Conservation (phyloP, 2,797 vertebrate species). For the Macropodus opercularis region DNA sequence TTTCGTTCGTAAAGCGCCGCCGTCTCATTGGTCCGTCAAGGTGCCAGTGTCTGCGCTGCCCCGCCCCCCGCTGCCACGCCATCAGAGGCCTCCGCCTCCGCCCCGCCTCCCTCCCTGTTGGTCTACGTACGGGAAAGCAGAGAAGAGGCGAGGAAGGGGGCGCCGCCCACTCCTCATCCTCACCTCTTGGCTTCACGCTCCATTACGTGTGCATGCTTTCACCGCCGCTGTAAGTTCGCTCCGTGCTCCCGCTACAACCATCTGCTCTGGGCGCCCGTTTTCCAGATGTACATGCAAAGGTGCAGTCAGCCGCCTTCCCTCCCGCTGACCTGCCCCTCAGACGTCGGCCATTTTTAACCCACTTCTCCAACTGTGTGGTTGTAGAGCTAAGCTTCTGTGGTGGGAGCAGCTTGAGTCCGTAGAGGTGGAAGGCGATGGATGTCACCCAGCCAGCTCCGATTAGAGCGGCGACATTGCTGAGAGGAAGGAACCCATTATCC, state of each 20-base stretch:
- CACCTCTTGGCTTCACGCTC: slow-evolving; percentile 59
- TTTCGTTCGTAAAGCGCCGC: slow-evolving; percentile 7
- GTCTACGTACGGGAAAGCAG: slow-evolving; percentile 3
- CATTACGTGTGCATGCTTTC: slow-evolving; percentile 53
- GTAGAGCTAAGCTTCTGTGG: slow-evolving; percentile 8
- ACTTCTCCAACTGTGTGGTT: slow-evolving; percentile 8
- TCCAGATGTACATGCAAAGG: slow-evolving; percentile 11
- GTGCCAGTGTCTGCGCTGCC: slow-evolving; percentile 34
- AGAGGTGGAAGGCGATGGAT: slow-evolving; percentile 19
- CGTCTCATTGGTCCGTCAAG: slow-evolving; percentile 40
- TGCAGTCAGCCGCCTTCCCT: neutral
- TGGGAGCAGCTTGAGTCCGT: neutral
- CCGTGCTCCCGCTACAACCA: neutral
- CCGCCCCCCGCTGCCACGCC: slow-evolving; percentile 48
- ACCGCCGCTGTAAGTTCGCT: neutral
- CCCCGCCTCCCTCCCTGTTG: neutral
- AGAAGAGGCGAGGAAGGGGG: slow-evolving; percentile 21
- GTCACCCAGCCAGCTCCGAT: slow-evolving; percentile 14
- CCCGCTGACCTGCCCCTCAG: slow-evolving; percentile 3
- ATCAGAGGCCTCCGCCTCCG: slow-evolving; percentile 7
- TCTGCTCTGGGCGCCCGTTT: slow-evolving; percentile 14
- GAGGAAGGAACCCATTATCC: slow-evolving; percentile 25
- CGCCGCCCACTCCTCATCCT: slow-evolving; percentile 47
- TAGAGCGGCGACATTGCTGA: neutral
- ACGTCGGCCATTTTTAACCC: slow-evolving; percentile 50